Conservation (phyloP, 2,888 invertebrate species). For the Leucophora obtusa region DNA sequence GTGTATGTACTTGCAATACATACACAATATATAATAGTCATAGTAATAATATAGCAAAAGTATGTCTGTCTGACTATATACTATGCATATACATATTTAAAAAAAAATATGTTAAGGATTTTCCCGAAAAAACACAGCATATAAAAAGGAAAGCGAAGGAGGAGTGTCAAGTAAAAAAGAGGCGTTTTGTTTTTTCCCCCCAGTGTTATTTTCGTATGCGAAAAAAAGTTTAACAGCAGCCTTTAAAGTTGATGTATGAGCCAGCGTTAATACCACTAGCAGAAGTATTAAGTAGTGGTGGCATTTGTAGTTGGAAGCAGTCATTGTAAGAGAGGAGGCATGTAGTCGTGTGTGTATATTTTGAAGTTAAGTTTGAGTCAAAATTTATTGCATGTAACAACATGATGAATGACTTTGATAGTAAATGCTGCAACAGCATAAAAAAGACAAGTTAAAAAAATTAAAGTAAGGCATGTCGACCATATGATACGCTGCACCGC, state of each 20-base stretch:
- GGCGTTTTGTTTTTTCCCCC: constrained; percentile 27
- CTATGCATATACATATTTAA: too few relatives aligned
- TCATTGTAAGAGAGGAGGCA: not conserved
- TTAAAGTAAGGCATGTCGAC: too few relatives aligned
- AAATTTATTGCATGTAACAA: constrained; percentile 76
- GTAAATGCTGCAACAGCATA: constrained; percentile 66
- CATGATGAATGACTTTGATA: constrained; percentile 76
- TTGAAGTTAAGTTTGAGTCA: constrained; percentile 58
- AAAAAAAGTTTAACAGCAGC: constrained; percentile 49
- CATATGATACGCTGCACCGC: too few relatives aligned
- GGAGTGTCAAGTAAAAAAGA: constrained; percentile 33
- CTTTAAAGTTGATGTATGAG: constrained; percentile 56
- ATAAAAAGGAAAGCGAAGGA: constrained; percentile 14
- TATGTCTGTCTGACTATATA: not conserved
- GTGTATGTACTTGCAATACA: not conserved
- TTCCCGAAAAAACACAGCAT: constrained; percentile 10
- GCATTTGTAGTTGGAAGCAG: not conserved
- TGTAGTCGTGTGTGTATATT: constrained; percentile 2
- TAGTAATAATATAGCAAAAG: constrained; percentile 4
- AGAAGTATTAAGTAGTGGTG: not conserved
- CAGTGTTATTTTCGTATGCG: constrained; percentile 23
- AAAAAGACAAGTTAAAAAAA: too few relatives aligned
- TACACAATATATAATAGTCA: not conserved
- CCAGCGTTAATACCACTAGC: constrained; percentile 41
- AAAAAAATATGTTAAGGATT: constrained; percentile 32